These are phyloP conservation scores for Dendronephthya gigantea DNA, from an alignment of 64 coral and sea anemone genomes.

Conservation along the genomic window DNA sequence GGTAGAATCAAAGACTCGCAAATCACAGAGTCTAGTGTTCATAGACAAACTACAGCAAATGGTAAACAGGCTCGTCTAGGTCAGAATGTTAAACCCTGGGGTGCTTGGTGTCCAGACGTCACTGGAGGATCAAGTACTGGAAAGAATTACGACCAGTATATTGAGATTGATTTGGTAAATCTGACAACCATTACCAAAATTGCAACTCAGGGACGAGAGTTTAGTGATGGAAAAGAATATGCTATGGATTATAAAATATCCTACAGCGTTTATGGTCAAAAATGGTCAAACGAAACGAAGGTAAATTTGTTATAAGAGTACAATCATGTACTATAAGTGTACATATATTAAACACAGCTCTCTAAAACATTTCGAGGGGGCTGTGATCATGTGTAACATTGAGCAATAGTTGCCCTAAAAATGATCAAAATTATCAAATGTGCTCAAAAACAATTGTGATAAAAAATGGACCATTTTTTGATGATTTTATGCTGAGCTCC, in stretches of 20 bases:
- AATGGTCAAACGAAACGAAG: neutral
- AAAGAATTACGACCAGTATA: neutral
- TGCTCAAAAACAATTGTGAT: no score
- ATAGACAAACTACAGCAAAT: neutral
- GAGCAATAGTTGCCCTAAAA: no score
- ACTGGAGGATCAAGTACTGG: neutral
- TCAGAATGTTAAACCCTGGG: neutral
- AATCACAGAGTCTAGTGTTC: neutral
- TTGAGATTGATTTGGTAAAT: neutral
- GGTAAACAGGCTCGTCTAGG: neutral
- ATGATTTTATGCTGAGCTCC: no score
- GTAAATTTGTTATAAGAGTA: no score
- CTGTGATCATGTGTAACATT: no score
- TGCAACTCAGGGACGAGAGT: neutral
- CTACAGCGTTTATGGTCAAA: neutral
- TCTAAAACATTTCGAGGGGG: no score
- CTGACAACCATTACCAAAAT: neutral
- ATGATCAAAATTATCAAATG: no score
- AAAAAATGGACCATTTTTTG: no score
- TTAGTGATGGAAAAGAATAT: neutral
- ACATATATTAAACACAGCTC: no score
- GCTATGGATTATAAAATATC: neutral
- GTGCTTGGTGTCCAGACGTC: neutral
- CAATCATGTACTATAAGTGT: no score
- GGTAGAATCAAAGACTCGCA: neutral